Percentiles rank a stretch among this genome's conserved stretches.
Evolutionary conservation across 2,888 invertebrate species (phyloP).

Genomic region (Limnephilus marmoratus): DNA sequence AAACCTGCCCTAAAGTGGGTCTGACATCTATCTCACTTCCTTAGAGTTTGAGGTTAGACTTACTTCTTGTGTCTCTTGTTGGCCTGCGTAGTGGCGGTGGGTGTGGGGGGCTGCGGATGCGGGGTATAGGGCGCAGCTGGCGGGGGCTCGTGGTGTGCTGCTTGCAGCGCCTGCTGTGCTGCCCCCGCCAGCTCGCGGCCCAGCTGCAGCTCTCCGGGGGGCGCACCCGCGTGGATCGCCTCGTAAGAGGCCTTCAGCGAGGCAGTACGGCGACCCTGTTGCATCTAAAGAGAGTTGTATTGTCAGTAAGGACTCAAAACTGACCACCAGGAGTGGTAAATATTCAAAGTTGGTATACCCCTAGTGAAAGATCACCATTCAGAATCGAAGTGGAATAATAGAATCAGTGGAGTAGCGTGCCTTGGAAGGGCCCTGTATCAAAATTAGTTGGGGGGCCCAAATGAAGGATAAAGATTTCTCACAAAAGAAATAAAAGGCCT

Average conservation of each 20-base stretch:
- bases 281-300: conserved; percentile 81
- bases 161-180: conserved; percentile 84
- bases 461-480: no score
- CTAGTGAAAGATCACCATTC: no score
- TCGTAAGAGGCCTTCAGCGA: conserved; percentile 97
- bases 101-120: conserved; percentile 51
- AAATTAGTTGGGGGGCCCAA: no score
- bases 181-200: conserved; percentile 85
- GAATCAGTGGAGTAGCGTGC: no score
- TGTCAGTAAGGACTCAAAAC: neutral
- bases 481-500: no score
- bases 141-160: conserved; percentile 75
- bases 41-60: conserved; percentile 49
- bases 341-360: no score
- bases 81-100: conserved; percentile 50
- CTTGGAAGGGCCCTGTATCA: no score
- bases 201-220: conserved; percentile 80
- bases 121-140: conserved; percentile 14
- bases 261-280: conserved; percentile 94
- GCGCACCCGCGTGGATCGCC: conserved; percentile 84
- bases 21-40: no score
- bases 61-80: conserved; percentile 82
- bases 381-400: neutral
- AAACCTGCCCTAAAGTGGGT: no score
- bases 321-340: no score